phyloP scores from a whole-genome alignment of 2,888 invertebrate species.

The Pelosia muscerda region DNA sequence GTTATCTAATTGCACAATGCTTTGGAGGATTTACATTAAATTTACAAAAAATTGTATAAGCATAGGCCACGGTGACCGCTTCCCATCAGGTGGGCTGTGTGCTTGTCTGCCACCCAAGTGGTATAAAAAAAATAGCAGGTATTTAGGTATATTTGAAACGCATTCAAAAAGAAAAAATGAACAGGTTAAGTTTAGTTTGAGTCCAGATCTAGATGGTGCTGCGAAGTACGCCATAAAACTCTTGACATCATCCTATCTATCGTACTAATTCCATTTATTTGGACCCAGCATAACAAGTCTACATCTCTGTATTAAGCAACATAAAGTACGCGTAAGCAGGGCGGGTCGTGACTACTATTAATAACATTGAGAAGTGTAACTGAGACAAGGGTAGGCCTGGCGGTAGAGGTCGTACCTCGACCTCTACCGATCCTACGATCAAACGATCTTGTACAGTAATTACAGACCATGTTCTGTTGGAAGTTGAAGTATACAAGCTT shows the following conservation, averaged over 20 bases:
- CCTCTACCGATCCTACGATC: background rate
- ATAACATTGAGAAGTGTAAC: slow-evolving; percentile 1
- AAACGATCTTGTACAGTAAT: background rate
- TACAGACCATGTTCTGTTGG: background rate
- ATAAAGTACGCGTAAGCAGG: background rate
- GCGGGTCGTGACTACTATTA: background rate
- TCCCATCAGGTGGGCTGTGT: too few relatives aligned
- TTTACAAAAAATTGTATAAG: too few relatives aligned
- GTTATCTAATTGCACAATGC: too few relatives aligned
- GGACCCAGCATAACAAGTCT: background rate
- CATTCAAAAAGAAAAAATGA: too few relatives aligned
- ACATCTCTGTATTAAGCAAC: background rate
- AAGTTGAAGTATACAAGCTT: background rate
- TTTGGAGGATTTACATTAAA: background rate
- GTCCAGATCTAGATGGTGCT: too few relatives aligned
- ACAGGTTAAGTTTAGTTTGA: too few relatives aligned
- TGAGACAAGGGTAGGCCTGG: background rate
- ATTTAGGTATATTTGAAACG: too few relatives aligned
- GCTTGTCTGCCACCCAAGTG: too few relatives aligned
- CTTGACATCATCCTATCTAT: too few relatives aligned
- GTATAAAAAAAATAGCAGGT: too few relatives aligned
- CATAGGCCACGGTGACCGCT: too few relatives aligned
- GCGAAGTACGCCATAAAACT: too few relatives aligned
- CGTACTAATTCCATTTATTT: background rate
- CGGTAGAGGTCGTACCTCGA: background rate